Conservation (phyloP, 2,888 invertebrate genomes). For the Agrochola circellaris region DNA sequence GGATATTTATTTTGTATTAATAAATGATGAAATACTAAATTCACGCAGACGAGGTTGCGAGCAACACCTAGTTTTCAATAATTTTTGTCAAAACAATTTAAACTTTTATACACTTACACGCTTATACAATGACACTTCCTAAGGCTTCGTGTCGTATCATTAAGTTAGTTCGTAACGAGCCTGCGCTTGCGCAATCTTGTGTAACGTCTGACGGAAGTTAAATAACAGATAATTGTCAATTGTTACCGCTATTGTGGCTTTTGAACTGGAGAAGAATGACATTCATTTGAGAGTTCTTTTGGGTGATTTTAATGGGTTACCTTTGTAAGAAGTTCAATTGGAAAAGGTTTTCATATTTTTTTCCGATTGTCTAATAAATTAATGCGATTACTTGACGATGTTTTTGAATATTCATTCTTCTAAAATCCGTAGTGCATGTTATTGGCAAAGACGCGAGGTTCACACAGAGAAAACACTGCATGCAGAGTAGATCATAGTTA, state of each 20-base stretch:
- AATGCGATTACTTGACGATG: neutral
- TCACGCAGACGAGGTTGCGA: neutral
- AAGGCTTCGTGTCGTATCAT: conserved; percentile 11
- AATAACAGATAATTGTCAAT: conserved; percentile 45
- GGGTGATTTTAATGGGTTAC: neutral
- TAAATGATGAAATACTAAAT: neutral
- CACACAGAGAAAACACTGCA: neutral
- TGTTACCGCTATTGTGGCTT: conserved; percentile 40
- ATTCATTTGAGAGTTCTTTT: neutral
- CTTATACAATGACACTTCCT: conserved; percentile 39
- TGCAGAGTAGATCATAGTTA: too few relatives aligned
- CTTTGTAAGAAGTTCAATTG: neutral
- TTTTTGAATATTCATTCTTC: neutral
- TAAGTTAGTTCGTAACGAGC: conserved; percentile 31
- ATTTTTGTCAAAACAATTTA: neutral
- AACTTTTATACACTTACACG: neutral
- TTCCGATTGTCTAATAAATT: neutral
- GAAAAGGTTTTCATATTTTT: neutral
- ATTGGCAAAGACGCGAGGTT: neutral
- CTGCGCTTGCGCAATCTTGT: conserved; percentile 46
- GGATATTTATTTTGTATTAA: too few relatives aligned
- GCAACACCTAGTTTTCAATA: neutral
- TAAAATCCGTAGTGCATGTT: neutral
- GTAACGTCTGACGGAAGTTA: conserved; percentile 51
- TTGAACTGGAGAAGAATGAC: conserved; percentile 21